Base-by-base conservation (phyloP, 2,113 vertebrate genomes). In the Isichthys henryi region DNA sequence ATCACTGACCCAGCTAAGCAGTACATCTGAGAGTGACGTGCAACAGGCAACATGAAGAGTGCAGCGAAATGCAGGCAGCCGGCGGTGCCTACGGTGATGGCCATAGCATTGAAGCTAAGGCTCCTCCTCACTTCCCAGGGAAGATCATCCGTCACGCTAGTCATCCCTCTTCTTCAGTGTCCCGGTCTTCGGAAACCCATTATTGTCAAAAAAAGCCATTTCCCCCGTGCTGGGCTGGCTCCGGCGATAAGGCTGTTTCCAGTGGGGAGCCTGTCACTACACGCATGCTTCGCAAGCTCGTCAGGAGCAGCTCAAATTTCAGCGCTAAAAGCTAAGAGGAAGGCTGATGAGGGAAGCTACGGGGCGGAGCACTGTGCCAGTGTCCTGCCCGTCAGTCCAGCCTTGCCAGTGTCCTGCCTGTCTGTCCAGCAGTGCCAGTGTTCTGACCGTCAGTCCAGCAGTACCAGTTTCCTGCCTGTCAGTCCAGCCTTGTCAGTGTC, bases 1-100 rank as follows among this genome's bases (percentile, higher is more conserved):
- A 90, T 90, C 86, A 82, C 86, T 52, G 46, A 62, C 89, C 66
- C 10, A 74, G 31, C 8, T 45, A 88, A 52, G 58, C 56, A n/a
- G 83, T 88, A 84, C 46, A 46, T 82, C 27, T 43, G 83, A 84
- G 58, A 66, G 52, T 2, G 87, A 27, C 23, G 17, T 1, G 77
- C 88, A 46, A 86, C 11, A 46, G 19, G 7, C n/a, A 50, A 5
- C 31, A 23, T 23, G 8, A 88, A 52, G 31, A 62, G 84, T 74
- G 23, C 83, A 23, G 45, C 10, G 46, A 10, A 50, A n/a, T 8
- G 13, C 21, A 43, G 27, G 15, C n/a, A 53, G 31, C 23, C 5
- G 39, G 31, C 31, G 3, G 11, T 11, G 10, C 62, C n/a, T 11
- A 31, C 15, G 35, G 5, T 2, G 2, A 56, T 10, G 15, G 13